Evolutionary conservation across 2,888 invertebrate species (phyloP), one percentile per base, ranked within the genome.

Genomic region (Aporophyla nigra): DNA sequence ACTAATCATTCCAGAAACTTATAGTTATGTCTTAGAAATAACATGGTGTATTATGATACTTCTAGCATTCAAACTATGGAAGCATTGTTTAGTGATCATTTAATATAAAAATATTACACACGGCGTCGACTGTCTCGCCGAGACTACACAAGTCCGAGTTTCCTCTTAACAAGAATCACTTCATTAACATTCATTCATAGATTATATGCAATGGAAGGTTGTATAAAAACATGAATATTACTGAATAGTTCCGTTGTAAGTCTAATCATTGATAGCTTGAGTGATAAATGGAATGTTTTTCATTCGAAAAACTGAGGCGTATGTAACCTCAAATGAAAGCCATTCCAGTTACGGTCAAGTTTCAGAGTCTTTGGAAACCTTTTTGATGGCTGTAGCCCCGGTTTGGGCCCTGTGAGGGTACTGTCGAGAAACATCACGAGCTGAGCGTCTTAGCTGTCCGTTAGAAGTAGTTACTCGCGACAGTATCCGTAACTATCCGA

Each of bases 21-120:
- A 86, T 87, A 90, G 84, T 88, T 92, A 90, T 86, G 82, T 89
- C 88, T 92, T 91, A 90, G 83, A 88, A 91, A 88, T 87, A 88
- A 91, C 86, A 89, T 91, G 89, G 89, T 87, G 89, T 89, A 89
- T 90, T 90, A 88, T 89, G 87, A 88, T 83, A 87, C 87, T 82
- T 80, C 70, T 79, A 71, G 80, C 77, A 76, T 80, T 82, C 62
- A 72, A 77, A 80, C 68, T 83, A 79, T 78, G 78, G 82, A 88
- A 83, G 82, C 76, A 78, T 82, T 86, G 75, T 72, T 74, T 71
- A 56, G 71, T 76, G 71, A 73, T 78, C 53, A 43, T 70, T 77
- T 54, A 62, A 75, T 77, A 74, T 83, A 83, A 87, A 85, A 83
- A 80, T 83, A 78, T 82, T 71, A 72, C 61, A 56, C 61, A 72